phyloP scores from a whole-genome alignment of 2,888 invertebrate genomes.

The Acronicta psi region DNA sequence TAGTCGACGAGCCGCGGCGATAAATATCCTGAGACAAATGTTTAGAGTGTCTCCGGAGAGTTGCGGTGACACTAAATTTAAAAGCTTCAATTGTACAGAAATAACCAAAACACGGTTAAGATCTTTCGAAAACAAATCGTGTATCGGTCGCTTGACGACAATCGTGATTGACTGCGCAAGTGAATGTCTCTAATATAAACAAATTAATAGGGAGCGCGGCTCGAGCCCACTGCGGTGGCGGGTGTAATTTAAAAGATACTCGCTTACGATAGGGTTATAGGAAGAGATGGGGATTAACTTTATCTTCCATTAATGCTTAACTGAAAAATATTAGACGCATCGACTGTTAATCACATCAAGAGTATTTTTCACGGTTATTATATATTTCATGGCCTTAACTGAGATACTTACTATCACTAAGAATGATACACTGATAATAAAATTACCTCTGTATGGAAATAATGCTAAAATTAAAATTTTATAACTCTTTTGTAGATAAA shows the following conservation, averaged over 20 bases:
- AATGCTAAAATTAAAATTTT: slow-evolving; percentile 73
- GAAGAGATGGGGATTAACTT: slow-evolving; percentile 64
- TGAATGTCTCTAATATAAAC: slow-evolving; percentile 88
- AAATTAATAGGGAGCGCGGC: slow-evolving; percentile 86
- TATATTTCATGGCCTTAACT: slow-evolving; percentile 74
- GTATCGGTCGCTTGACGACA: slow-evolving; percentile 87
- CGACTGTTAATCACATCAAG: slow-evolving; percentile 76
- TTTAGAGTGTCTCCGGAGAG: slow-evolving; percentile 86
- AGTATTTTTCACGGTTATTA: slow-evolving; percentile 71
- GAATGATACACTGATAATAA: slow-evolving; percentile 54
- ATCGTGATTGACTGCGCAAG: slow-evolving; percentile 88
- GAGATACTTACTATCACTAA: slow-evolving; percentile 73
- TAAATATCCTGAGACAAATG: slow-evolving; percentile 89
- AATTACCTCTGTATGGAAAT: slow-evolving; percentile 79
- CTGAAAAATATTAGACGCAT: slow-evolving; percentile 74
- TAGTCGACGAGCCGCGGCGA: slow-evolving; percentile 83
- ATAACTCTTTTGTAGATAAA: slow-evolving; percentile 57
- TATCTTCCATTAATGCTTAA: slow-evolving; percentile 72
- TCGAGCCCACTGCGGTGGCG: slow-evolving; percentile 67
- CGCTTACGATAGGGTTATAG: slow-evolving; percentile 60
- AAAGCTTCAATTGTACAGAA: slow-evolving; percentile 89
- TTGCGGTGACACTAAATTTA: slow-evolving; percentile 89
- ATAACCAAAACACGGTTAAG: slow-evolving; percentile 88
- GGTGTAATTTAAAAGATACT: slow-evolving; percentile 71
- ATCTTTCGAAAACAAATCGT: slow-evolving; percentile 89